Evolutionary conservation across 2,797 vertebrate species (phyloP).

Genomic region (Neosilurus hyrtlii): DNA sequence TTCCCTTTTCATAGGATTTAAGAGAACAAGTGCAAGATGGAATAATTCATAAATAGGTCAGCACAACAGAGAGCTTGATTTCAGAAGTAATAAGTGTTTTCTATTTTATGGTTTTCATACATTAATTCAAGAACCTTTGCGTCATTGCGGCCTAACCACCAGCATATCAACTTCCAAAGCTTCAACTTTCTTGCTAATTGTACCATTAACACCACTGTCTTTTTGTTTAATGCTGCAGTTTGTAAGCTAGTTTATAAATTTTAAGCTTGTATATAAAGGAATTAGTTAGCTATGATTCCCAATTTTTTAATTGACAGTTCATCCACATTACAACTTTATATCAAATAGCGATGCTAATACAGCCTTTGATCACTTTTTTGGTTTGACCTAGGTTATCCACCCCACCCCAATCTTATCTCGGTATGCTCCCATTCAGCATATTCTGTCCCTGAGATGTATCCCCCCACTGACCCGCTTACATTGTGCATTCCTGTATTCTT

Average conservation of each 20-base stretch:
- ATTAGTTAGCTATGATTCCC: no score
- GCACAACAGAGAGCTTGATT: constrained; percentile 4
- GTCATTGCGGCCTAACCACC: not conserved
- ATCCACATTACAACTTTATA: not conserved
- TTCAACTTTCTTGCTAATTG: not conserved
- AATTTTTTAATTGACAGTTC: not conserved
- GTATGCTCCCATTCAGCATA: not conserved
- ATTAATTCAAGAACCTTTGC: not conserved
- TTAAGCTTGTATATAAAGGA: no score
- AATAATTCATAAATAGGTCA: constrained; percentile 37
- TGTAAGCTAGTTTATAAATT: not conserved
- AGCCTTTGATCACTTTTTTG: not conserved
- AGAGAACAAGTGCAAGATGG: constrained; percentile 27
- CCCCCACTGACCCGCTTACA: constrained; percentile 7
- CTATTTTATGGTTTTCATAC: not conserved
- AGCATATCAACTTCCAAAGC: not conserved
- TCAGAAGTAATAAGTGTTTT: not conserved
- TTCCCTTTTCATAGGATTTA: constrained; percentile 37
- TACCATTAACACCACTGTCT: not conserved
- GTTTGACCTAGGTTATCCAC: not conserved
- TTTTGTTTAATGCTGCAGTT: not conserved
- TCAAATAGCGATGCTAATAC: not conserved
- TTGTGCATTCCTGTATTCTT: constrained; percentile 10
- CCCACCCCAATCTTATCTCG: constrained; percentile 4
- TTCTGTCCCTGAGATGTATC: not conserved